A percentile compares a stretch with the other conserved stretches of the same genome.
phyloP scores from a whole-genome alignment of 2,797 vertebrate genomes.

The Botia almorhae region DNA sequence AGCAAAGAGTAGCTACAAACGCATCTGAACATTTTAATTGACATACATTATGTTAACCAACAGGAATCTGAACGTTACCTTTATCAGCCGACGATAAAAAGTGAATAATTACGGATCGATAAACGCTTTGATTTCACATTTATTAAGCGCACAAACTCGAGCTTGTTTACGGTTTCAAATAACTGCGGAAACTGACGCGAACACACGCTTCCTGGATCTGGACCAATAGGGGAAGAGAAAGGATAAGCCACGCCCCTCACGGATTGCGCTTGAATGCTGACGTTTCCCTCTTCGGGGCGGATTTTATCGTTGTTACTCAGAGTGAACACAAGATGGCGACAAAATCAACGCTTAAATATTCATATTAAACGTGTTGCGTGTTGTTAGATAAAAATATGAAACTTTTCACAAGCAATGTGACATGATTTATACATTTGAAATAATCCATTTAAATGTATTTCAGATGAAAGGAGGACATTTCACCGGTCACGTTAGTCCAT shows the following conservation, averaged over 20 bases:
- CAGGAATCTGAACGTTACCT: neutral
- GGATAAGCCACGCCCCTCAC: neutral
- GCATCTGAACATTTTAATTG: neutral
- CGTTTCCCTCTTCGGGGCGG: slow-evolving; percentile 8
- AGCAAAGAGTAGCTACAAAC: neutral
- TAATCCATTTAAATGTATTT: no score
- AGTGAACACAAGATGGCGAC: slow-evolving; percentile 25
- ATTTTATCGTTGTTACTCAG: neutral
- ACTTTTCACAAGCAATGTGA: no score
- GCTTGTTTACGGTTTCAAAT: slow-evolving; percentile 42
- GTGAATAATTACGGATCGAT: neutral
- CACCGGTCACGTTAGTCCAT: no score
- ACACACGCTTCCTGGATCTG: neutral
- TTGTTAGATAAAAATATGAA: neutral
- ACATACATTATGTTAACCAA: neutral
- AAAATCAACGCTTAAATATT: neutral
- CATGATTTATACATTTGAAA: no score
- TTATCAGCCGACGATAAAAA: neutral
- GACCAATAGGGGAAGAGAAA: slow-evolving; percentile 30
- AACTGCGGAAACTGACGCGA: slow-evolving; percentile 14
- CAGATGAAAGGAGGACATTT: no score
- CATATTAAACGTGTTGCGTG: no score
- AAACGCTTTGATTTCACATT: neutral
- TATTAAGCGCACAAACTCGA: neutral
- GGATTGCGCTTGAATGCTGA: neutral